Base-by-base conservation (phyloP, 2,797 vertebrate species). In the Limnodromus scolopaceus region DNA sequence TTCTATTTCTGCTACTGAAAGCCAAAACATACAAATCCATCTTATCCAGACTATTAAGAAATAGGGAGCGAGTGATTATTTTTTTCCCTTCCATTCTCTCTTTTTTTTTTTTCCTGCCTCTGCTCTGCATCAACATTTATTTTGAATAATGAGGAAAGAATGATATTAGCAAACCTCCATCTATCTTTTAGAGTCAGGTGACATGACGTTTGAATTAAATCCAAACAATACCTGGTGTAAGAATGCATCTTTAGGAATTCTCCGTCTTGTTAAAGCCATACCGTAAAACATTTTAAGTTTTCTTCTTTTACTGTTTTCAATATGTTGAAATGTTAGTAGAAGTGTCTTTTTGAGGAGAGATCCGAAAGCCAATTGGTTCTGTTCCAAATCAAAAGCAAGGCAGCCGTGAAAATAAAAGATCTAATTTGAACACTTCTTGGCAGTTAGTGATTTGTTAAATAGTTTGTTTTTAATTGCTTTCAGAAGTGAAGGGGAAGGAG, bases 1-100 rank as follows among this genome's bases (percentile, higher is more conserved):
- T 97, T 97, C 94, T 96, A 75, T 87, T 97, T 97, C 96, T 84
- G 60, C 92, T 95, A 96, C 93, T 46, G 66, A 89, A 97, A 97
- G 97, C 97, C 96, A 96, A 97, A 97, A 97, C 88, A 97, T 86
- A 92, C 83, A 64, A 96, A 91, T 81, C 39, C 48, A 71, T 97
- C 96, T 96, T 97, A 96, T 57, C 84, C 94, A 80, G 89, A 82
- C 92, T 89, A 63, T 76, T 92, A 84, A 90, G 87, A 92, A 96
- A 93, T 41, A 61, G 13, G 48, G 61, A 93, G 60, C 14, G 24
- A 66, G 28, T 46, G 39, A 86, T 87, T 76, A 8, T 54, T 74
- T 95, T 87, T 32, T 3, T 22, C 45, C 55, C 49, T 86, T 84
- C 69, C 20, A 16, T 81, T 84, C 68, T 65, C 28, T 82, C 64